Evolutionary conservation across 2,113 vertebrate genomes (phyloP).

Genomic region (Dissostichus mawsoni): DNA sequence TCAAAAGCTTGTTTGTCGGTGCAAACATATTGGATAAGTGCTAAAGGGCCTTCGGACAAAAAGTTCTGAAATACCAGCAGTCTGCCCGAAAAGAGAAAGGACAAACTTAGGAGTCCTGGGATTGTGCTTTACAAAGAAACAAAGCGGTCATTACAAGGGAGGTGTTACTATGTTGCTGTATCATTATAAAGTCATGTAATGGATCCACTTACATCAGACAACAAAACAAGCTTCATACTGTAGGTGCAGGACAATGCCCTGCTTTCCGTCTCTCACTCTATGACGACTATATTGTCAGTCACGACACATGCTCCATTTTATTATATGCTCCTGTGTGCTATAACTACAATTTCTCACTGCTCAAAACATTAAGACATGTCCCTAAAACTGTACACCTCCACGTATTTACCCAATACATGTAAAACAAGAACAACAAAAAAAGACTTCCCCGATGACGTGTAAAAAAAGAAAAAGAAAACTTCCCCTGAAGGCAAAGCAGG

Average conservation of each 20-base stretch:
- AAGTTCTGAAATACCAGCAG: constrained; percentile 23
- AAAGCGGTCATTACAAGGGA: constrained; percentile 37
- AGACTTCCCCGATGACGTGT: constrained; percentile 1
- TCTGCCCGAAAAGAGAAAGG: constrained; percentile 4
- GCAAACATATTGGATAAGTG: constrained; percentile 27
- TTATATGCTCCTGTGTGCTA: constrained; percentile 18
- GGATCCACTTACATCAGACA: constrained; percentile 44
- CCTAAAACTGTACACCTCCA: constrained; percentile 2
- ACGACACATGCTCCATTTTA: constrained; percentile 23
- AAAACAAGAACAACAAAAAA: neutral
- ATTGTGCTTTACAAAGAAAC: constrained; percentile 13
- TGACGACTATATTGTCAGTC: constrained; percentile 39
- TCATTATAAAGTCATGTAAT: constrained; percentile 53
- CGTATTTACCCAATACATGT: neutral
- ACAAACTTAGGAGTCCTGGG: constrained; percentile 11
- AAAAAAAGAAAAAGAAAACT: neutral
- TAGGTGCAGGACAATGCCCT: constrained; percentile 20
- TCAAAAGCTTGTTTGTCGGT: constrained; percentile 10
- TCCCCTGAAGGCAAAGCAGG: constrained; percentile 80
- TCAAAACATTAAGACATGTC: constrained; percentile 6
- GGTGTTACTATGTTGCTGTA: constrained; percentile 31
- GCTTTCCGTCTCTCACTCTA: constrained; percentile 12
- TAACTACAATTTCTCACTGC: constrained; percentile 9
- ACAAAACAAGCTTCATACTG: constrained; percentile 39
- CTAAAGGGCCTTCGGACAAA: constrained; percentile 5